These are phyloP conservation scores for Caenorhabditis latens DNA, from an alignment of 1,140 invertebrate species.

Conservation along the genomic window DNA sequence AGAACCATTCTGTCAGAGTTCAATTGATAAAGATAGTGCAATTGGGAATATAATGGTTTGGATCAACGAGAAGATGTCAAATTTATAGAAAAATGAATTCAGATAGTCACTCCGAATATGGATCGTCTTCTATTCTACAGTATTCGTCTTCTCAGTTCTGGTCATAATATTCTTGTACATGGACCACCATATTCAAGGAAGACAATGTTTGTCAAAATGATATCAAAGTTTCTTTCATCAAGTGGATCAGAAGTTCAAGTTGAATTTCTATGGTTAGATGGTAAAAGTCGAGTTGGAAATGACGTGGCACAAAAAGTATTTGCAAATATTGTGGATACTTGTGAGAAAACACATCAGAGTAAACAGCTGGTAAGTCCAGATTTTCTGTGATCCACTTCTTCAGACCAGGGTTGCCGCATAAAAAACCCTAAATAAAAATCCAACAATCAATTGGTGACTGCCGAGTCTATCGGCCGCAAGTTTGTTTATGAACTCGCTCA, in stretches of 20 bases:
- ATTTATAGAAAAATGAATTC: not conserved
- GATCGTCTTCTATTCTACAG: slow-evolving; percentile 57
- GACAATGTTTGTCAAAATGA: slow-evolving; percentile 58
- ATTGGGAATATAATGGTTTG: slow-evolving; percentile 56
- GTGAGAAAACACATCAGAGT: slow-evolving; percentile 23
- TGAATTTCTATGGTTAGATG: slow-evolving; percentile 29
- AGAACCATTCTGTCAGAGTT: slow-evolving; percentile 50
- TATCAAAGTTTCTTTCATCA: not conserved
- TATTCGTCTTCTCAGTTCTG: slow-evolving; percentile 18
- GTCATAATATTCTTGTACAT: slow-evolving; percentile 56
- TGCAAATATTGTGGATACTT: slow-evolving; percentile 22
- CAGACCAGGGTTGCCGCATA: no score
- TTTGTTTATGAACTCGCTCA: no score
- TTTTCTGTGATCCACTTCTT: not conserved
- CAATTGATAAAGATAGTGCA: slow-evolving; percentile 55
- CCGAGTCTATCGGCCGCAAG: no score
- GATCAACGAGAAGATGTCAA: not conserved
- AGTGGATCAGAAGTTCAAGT: not conserved
- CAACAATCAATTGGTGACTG: no score
- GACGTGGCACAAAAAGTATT: slow-evolving; percentile 47
- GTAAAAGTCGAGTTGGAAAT: slow-evolving; percentile 46
- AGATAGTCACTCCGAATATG: slow-evolving; percentile 57
- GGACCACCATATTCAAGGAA: slow-evolving; percentile 58
- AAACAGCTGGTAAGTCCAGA: not conserved
- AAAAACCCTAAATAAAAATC: not conserved